Conservation (phyloP, 1,140 invertebrate species). For the Zaprionus taronus region DNA sequence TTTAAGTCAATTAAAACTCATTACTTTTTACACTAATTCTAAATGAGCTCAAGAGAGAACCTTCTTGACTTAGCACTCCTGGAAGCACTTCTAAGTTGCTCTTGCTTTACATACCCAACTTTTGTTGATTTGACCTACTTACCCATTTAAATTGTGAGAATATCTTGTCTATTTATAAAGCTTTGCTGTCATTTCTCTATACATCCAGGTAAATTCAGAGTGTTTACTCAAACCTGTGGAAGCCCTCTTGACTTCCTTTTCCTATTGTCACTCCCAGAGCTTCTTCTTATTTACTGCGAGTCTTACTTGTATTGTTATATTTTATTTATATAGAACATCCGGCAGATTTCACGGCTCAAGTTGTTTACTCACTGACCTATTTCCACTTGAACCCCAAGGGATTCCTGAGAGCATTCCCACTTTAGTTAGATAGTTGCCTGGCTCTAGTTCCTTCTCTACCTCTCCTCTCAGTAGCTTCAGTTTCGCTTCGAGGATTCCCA, state of each 20-base stretch:
- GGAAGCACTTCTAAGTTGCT: too few species aligned
- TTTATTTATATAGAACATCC: background rate
- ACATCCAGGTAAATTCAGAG: too few species aligned
- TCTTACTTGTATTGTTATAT: background rate
- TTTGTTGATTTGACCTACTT: too few species aligned
- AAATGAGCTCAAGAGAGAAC: too few species aligned
- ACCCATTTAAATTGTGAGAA: too few species aligned
- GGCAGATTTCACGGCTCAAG: background rate
- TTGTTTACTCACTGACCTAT: slow-evolving; percentile 1
- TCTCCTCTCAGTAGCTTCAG: background rate
- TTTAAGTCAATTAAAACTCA: too few species aligned
- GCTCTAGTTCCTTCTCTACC: background rate
- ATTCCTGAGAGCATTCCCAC: background rate
- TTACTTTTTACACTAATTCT: too few species aligned
- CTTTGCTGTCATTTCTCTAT: background rate
- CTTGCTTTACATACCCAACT: too few species aligned
- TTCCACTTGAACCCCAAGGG: background rate
- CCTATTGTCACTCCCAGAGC: too few species aligned
- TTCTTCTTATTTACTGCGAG: background rate
- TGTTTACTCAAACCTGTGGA: too few species aligned
- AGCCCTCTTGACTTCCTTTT: background rate
- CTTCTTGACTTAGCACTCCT: too few species aligned
- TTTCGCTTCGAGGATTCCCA: background rate
- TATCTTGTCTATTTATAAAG: background rate
- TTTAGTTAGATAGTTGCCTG: too few species aligned